These are phyloP conservation scores for Strix aluco DNA, from an alignment of 2,113 vertebrate species.

Conservation along the genomic window DNA sequence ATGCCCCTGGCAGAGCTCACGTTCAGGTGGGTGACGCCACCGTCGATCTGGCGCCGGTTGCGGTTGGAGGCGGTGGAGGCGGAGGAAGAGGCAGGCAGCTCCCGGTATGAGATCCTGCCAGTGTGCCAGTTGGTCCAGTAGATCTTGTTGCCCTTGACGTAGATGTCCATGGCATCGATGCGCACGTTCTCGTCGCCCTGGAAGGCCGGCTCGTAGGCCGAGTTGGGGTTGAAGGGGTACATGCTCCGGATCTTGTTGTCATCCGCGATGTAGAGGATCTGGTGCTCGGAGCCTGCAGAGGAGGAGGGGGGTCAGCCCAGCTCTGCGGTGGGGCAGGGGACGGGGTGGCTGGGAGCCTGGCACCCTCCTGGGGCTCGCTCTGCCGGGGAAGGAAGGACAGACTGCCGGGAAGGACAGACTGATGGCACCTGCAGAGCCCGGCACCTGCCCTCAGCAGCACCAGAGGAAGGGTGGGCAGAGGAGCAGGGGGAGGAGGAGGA, in stretches of 20 bases:
- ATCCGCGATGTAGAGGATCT: constrained; percentile 93
- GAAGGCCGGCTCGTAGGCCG: constrained; percentile 93
- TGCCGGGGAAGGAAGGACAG: not conserved
- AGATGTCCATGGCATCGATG: constrained; percentile 94
- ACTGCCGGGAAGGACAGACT: not conserved
- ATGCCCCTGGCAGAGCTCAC: constrained; percentile 35
- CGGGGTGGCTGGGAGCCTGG: accelerated
- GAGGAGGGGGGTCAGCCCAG: not conserved
- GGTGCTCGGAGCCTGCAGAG: constrained; percentile 77
- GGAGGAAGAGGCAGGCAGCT: constrained; percentile 78
- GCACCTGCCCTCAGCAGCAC: not conserved
- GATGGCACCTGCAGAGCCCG: accelerated
- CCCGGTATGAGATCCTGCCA: constrained; percentile 88
- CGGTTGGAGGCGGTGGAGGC: constrained; percentile 87
- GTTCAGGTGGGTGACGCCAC: constrained; percentile 85
- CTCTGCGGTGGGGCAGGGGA: not conserved
- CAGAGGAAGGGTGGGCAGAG: not conserved
- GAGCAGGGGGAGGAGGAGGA: not conserved
- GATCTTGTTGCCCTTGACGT: constrained; percentile 92
- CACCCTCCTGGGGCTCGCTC: not conserved
- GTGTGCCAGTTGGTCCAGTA: constrained; percentile 99
- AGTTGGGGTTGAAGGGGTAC: constrained; percentile 91
- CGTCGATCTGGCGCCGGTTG: constrained; percentile 87
- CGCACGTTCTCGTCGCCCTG: constrained; percentile 91
- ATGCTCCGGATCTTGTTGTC: constrained; percentile 98